Conservation (phyloP, 2,888 invertebrate genomes). For the Agrochola litura region DNA sequence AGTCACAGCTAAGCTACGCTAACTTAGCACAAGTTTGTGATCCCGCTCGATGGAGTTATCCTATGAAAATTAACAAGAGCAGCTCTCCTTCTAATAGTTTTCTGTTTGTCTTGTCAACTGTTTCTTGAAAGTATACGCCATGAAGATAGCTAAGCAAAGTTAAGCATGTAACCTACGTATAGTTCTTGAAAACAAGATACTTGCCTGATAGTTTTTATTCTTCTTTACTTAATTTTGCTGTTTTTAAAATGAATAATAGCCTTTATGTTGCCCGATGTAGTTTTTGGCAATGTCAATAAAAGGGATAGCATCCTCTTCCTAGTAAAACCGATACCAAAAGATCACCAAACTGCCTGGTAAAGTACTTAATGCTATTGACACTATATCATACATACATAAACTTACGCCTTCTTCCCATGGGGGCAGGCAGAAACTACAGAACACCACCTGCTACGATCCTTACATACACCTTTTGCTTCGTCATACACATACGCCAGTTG, state of each 20-base stretch:
- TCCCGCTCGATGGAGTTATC: slow-evolving; percentile 57
- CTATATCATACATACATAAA: not conserved
- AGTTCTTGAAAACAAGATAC: not conserved
- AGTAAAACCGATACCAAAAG: not conserved
- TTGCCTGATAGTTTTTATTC: not conserved
- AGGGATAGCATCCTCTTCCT: too few relatives aligned
- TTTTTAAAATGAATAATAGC: too few relatives aligned
- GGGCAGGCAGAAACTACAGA: not conserved
- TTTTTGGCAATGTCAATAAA: not conserved
- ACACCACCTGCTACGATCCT: not conserved
- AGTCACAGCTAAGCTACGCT: slow-evolving; percentile 46
- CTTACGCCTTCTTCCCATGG: not conserved
- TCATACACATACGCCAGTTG: not conserved
- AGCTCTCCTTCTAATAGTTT: slow-evolving; percentile 31
- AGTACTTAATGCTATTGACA: not conserved
- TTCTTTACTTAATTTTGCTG: not conserved
- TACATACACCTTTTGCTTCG: not conserved
- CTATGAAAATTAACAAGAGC: slow-evolving; percentile 59
- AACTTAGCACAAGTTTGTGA: slow-evolving; percentile 57
- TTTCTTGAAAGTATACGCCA: slow-evolving; percentile 16
- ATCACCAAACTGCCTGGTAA: not conserved
- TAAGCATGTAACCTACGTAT: not conserved
- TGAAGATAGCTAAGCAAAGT: slow-evolving; percentile 3
- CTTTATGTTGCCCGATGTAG: too few relatives aligned
- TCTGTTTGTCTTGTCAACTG: slow-evolving; percentile 36